A percentile compares a stretch with the other conserved stretches of the same genome.
Evolutionary conservation across 2,113 vertebrate genomes (phyloP).

Genomic region (Anhinga rufa): DNA sequence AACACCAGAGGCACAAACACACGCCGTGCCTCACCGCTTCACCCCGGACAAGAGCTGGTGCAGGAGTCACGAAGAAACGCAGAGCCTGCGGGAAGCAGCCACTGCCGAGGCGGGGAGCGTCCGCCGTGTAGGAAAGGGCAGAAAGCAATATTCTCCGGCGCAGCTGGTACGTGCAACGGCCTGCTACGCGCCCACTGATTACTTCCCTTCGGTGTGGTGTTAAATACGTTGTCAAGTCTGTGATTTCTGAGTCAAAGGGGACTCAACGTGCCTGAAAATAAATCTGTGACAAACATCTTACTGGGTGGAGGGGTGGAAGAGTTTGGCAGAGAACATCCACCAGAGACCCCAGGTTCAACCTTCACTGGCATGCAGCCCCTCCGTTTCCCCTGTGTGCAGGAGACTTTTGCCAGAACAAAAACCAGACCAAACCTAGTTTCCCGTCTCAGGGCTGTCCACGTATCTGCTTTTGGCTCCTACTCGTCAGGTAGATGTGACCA

Average conservation of each 20-base stretch:
- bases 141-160: accelerated
- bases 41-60: not conserved
- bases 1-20: accelerated
- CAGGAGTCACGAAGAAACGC: accelerated
- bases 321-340: not conserved
- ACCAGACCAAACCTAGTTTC: accelerated
- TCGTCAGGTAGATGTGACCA: not conserved
- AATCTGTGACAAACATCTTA: not conserved
- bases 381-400: not conserved
- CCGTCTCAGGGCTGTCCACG: not conserved
- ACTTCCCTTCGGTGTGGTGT: accelerated
- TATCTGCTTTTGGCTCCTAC: not conserved
- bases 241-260: not conserved
- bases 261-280: not conserved
- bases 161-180: accelerated
- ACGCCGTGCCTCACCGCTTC: accelerated
- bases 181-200: accelerated
- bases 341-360: not conserved
- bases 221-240: accelerated
- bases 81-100: not conserved
- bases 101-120: accelerated
- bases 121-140: accelerated
- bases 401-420: not conserved
- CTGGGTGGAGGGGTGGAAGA: not conserved
- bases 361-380: accelerated